Percentiles rank a stretch among this genome's conserved stretches.
These are phyloP conservation scores for Lasius platythorax DNA, from an alignment of 2,888 invertebrate species.

Conservation along the genomic window DNA sequence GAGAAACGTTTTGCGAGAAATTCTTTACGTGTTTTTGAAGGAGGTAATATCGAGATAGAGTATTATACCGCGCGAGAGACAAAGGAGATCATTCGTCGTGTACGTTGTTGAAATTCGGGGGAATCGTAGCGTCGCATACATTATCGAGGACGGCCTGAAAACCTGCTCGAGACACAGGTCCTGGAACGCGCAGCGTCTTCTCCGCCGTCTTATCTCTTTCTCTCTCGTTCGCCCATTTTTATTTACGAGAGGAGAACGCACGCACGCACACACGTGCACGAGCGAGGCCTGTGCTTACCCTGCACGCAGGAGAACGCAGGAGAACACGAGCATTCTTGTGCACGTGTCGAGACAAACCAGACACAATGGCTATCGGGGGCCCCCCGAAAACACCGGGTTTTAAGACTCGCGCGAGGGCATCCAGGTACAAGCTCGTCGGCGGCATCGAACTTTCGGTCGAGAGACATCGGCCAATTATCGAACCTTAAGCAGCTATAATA, in stretches of 20 bases:
- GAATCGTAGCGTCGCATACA: constrained; percentile 48
- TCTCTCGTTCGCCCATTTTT: constrained; percentile 32
- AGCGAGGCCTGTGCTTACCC: background rate
- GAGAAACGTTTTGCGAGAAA: background rate
- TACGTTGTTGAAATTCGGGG: constrained; percentile 34
- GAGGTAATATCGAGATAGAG: background rate
- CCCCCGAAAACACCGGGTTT: constrained; percentile 43
- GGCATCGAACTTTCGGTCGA: background rate
- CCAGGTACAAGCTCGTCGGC: constrained; percentile 27
- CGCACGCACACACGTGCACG: background rate
- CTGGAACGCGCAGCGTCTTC: constrained; percentile 33
- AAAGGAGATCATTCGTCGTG: constrained; percentile 33
- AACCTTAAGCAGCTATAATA: background rate
- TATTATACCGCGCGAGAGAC: background rate
- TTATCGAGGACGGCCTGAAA: constrained; percentile 59
- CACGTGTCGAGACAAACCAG: constrained; percentile 43
- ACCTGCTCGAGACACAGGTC: constrained; percentile 50
- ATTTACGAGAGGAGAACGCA: constrained; percentile 39
- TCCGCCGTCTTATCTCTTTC: background rate
- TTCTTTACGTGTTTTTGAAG: background rate
- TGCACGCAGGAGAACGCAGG: background rate
- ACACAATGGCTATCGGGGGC: constrained; percentile 48
- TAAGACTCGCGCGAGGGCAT: constrained; percentile 8
- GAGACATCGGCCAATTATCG: constrained; percentile 1
- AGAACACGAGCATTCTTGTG: constrained; percentile 40